phyloP scores from a whole-genome alignment of 2,797 vertebrate genomes.

The Neosilurus mollespiculum region DNA sequence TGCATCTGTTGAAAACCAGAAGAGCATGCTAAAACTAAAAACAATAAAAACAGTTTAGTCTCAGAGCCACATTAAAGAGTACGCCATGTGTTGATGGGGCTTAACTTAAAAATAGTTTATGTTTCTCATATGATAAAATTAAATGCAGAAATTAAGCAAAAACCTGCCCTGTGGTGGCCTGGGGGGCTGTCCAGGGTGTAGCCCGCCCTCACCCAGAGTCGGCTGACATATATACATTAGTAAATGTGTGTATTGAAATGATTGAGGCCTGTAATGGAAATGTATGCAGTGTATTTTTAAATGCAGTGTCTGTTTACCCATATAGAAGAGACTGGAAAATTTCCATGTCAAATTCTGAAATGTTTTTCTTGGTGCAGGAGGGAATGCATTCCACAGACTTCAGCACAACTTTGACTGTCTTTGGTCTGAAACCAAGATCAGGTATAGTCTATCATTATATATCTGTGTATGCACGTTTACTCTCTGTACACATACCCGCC shows the following conservation, averaged over 20 bases:
- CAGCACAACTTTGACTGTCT: slow-evolving; percentile 79
- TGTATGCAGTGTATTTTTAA: background rate
- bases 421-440: slow-evolving; percentile 96
- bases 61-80: background rate
- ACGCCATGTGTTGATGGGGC: too few species aligned
- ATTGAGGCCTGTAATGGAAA: background rate
- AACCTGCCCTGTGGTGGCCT: too few species aligned
- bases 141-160: too few species aligned
- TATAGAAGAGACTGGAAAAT: background rate
- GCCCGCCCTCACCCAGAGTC: too few species aligned
- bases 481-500: background rate
- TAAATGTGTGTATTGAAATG: background rate
- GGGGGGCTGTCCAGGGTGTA: too few species aligned
- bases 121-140: too few species aligned
- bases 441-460: slow-evolving; percentile 69
- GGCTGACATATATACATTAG: too few species aligned
- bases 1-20: background rate
- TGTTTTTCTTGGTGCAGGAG: slow-evolving; percentile 73
- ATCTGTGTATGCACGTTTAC: background rate
- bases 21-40: too few species aligned
- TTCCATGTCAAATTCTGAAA: background rate
- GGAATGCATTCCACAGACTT: slow-evolving; percentile 79
- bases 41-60: background rate
- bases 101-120: too few species aligned
- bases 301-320: background rate